These are phyloP conservation scores for Villa cingulata DNA, from an alignment of 2,888 invertebrate genomes.

Conservation along the genomic window DNA sequence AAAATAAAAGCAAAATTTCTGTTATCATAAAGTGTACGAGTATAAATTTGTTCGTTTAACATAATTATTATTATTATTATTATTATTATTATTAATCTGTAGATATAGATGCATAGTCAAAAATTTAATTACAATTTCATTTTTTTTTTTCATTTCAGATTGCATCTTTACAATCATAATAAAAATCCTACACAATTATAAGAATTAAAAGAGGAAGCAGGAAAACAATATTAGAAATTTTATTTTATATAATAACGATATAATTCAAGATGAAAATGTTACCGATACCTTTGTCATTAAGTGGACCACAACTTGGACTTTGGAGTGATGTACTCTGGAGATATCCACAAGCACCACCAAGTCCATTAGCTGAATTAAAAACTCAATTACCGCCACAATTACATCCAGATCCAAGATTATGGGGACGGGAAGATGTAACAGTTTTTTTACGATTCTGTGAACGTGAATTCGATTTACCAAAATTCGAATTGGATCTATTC, in stretches of 20 bases:
- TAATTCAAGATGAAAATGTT: constrained; percentile 47
- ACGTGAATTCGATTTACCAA: constrained; percentile 79
- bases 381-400: constrained; percentile 71
- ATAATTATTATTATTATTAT: too few species aligned
- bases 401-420: constrained; percentile 77
- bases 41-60: too few species aligned
- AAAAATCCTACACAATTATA: too few species aligned
- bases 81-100: too few species aligned
- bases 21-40: too few species aligned
- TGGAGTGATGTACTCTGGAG: constrained; percentile 78
- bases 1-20: too few species aligned
- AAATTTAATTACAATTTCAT: too few species aligned
- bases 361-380: constrained; percentile 70
- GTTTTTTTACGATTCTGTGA: constrained; percentile 84
- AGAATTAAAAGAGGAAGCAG: too few species aligned
- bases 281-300: constrained; percentile 55
- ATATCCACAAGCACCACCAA: constrained; percentile 66
- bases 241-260: background rate
- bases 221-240: too few species aligned
- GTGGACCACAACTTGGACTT: constrained; percentile 64
- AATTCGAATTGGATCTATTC: constrained; percentile 84
- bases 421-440: constrained; percentile 81
- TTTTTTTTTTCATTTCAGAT: constrained; percentile 4
- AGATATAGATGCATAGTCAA: too few species aligned
- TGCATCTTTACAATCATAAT: background rate